Conservation (phyloP, 2,888 invertebrate species). For the Agrochola lota region DNA sequence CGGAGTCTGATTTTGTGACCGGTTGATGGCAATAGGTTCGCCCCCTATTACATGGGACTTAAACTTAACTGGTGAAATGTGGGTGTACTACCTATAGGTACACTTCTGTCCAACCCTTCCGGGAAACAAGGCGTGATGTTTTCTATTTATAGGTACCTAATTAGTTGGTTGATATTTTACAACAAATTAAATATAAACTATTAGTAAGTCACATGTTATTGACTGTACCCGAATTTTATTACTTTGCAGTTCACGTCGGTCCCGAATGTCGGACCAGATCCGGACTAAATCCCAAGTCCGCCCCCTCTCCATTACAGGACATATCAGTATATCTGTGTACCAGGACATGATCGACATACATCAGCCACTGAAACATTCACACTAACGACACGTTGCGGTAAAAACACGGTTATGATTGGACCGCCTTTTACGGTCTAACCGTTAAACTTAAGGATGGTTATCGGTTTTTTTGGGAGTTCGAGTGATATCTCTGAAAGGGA, state of each 20-base stretch:
- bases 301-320: slow-evolving; percentile 73
- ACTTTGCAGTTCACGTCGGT: neutral
- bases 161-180: neutral
- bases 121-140: neutral
- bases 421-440: slow-evolving; percentile 59
- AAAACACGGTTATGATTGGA: slow-evolving; percentile 81
- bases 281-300: slow-evolving; percentile 61
- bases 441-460: slow-evolving; percentile 37
- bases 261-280: neutral
- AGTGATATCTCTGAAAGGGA: slow-evolving; percentile 22
- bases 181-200: neutral
- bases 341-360: slow-evolving; percentile 68
- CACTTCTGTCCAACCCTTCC: neutral
- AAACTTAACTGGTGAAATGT: no score
- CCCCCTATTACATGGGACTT: neutral
- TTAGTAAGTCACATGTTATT: neutral
- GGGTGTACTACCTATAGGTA: no score
- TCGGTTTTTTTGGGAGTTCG: slow-evolving; percentile 11
- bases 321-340: slow-evolving; percentile 74
- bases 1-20: neutral
- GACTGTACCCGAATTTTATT: neutral
- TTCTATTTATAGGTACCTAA: neutral
- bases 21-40: neutral
- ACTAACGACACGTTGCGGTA: slow-evolving; percentile 72
- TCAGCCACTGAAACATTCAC: slow-evolving; percentile 78